phyloP scores from a whole-genome alignment of 2,888 invertebrate genomes.

The Arge pagana region DNA sequence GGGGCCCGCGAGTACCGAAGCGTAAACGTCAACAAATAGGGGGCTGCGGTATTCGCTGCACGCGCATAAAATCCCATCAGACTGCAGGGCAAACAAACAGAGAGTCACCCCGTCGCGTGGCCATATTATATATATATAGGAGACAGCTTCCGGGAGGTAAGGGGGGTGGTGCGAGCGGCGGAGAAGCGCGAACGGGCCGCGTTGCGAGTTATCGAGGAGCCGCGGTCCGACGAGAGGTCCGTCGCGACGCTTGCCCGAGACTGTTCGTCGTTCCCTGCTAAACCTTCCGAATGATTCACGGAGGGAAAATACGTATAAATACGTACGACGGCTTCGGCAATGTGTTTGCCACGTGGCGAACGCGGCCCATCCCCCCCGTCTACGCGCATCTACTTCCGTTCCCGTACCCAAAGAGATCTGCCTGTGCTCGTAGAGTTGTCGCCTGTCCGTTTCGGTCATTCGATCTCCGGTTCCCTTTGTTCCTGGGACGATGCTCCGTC shows the following conservation, averaged over 20 bases:
- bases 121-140: too few relatives aligned
- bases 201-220: background rate
- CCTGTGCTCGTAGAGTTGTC: too few relatives aligned
- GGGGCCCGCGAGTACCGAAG: conserved; percentile 3
- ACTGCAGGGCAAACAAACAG: conserved; percentile 52
- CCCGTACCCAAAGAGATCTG: too few relatives aligned
- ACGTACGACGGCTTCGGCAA: conserved; percentile 14
- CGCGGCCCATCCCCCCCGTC: background rate
- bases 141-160: too few relatives aligned
- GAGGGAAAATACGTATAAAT: conserved; percentile 14
- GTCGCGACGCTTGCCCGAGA: too few relatives aligned
- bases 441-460: too few relatives aligned
- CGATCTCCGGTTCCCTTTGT: too few relatives aligned
- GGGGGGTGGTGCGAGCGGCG: too few relatives aligned
- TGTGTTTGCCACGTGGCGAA: conserved; percentile 15
- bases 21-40: conserved; percentile 23
- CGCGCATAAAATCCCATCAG: conserved; percentile 52
- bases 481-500: too few relatives aligned
- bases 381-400: background rate
- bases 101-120: too few relatives aligned
- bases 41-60: conserved; percentile 30
- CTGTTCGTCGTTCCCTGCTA: too few relatives aligned
- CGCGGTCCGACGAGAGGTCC: background rate
- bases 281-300: conserved; percentile 6
- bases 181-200: too few relatives aligned